A percentile compares a stretch with the other conserved stretches of the same genome.
Evolutionary conservation across 2,113 vertebrate species (phyloP).

Genomic region (Tenrec ecaudatus): DNA sequence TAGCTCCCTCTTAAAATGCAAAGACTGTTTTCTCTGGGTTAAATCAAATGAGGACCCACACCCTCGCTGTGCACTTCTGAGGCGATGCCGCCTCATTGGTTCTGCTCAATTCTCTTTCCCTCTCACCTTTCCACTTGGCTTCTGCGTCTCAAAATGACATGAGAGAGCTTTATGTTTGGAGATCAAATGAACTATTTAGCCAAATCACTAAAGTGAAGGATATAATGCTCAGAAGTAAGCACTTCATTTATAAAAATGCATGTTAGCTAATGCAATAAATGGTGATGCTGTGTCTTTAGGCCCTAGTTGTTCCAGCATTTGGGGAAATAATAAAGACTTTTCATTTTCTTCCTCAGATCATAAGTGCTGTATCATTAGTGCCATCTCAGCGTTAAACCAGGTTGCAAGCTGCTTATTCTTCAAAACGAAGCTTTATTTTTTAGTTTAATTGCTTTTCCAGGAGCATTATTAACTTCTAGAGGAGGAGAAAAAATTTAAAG

Average conservation of each 20-base stretch:
- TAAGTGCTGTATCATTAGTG: constrained; percentile 84
- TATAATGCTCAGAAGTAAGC: constrained; percentile 83
- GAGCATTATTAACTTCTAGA: constrained; percentile 84
- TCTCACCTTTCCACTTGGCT: constrained; percentile 77
- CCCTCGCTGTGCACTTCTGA: background rate
- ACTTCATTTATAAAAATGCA: constrained; percentile 81
- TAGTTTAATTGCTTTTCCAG: constrained; percentile 87
- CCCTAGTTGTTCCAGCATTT: constrained; percentile 77
- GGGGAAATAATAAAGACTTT: constrained; percentile 81
- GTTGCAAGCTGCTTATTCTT: constrained; percentile 87
- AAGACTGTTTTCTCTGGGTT: constrained; percentile 51
- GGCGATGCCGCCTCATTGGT: background rate
- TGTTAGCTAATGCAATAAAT: constrained; percentile 79
- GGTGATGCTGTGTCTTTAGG: constrained; percentile 83
- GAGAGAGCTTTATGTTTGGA: constrained; percentile 75
- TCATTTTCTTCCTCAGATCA: constrained; percentile 84
- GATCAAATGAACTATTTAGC: constrained; percentile 82
- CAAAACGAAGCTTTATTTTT: constrained; percentile 87
- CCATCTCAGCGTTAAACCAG: constrained; percentile 85
- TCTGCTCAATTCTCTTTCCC: constrained; percentile 23
- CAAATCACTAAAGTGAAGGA: constrained; percentile 79
- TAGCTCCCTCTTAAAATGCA: constrained; percentile 1
- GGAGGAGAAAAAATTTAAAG: constrained; percentile 67
- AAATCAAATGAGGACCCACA: constrained; percentile 1
- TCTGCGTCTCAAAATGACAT: constrained; percentile 76